Percentiles rank a stretch among this genome's conserved stretches.
Conservation (phyloP, 2,797 vertebrate species). For the Bovichtus variegatus region DNA sequence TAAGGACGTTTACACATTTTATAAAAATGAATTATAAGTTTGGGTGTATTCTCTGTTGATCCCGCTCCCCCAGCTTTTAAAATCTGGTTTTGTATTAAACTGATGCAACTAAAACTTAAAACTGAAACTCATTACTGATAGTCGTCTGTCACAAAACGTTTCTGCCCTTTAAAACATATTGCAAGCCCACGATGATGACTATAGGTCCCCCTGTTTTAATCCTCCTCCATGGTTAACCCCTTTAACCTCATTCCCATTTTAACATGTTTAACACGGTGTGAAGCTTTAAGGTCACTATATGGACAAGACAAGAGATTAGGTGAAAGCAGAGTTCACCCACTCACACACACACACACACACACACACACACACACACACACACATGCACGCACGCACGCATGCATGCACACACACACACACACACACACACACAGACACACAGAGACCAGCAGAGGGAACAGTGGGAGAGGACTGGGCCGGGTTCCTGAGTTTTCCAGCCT, state of each 20-base stretch:
- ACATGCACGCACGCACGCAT: background rate
- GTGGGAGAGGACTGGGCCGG: background rate
- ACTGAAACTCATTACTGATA: background rate
- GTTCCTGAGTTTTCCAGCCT: background rate
- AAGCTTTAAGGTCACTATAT: background rate
- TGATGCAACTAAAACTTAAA: background rate
- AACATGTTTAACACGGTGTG: slow-evolving; percentile 10
- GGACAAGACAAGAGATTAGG: slow-evolving; percentile 15
- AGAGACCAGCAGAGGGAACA: slow-evolving; percentile 6
- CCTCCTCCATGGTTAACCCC: background rate
- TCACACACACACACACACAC: background rate
- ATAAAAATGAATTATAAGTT: background rate
- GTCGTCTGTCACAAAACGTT: background rate
- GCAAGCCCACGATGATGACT: background rate
- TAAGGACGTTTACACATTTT: no score
- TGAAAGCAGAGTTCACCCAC: slow-evolving; percentile 6
- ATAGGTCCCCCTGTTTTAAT: background rate
- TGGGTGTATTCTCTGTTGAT: background rate
- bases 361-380: background rate
- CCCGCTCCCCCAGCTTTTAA: background rate
- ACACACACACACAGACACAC: background rate
- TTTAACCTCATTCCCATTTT: slow-evolving; percentile 5
- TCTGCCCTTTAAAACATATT: slow-evolving; percentile 7
- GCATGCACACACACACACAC: background rate
- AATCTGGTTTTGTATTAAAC: background rate